phyloP scores from a whole-genome alignment of 2,113 vertebrate species.

The Bungarus multicinctus region DNA sequence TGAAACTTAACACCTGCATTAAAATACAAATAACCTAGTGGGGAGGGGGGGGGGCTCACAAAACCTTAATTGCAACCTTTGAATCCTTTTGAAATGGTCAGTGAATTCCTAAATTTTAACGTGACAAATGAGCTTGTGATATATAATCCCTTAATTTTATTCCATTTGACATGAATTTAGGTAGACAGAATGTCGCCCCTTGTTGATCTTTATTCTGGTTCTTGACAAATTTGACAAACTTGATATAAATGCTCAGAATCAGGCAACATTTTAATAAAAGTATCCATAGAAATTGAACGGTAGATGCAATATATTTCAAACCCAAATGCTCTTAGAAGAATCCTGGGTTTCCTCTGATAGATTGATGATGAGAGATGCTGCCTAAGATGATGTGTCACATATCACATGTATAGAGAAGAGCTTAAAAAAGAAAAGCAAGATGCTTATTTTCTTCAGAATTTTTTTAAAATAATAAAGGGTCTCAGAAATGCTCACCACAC shows the following conservation, averaged over 20 bases:
- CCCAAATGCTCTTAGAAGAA: neutral
- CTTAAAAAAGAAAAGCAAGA: neutral
- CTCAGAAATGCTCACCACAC: neutral
- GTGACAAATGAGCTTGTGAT: neutral
- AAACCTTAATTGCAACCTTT: neutral
- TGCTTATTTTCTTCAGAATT: neutral
- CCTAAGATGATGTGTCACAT: neutral
- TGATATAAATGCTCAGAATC: neutral
- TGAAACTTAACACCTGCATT: neutral
- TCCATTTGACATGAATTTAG: neutral
- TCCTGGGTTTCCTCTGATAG: neutral
- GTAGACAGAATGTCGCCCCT: neutral
- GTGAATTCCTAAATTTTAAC: neutral
- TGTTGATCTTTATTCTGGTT: neutral
- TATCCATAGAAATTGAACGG: neutral
- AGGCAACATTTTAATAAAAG: neutral
- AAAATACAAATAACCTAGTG: neutral
- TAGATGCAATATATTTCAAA: neutral
- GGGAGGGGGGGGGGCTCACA: neutral
- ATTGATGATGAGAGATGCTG: neutral
- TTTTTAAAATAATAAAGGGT: neutral
- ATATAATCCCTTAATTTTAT: neutral
- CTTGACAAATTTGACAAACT: neutral
- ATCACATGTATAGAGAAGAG: neutral
- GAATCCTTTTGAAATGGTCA: neutral